Evolutionary conservation across 2,888 invertebrate species (phyloP), one percentile per base, ranked within the genome.

Genomic region (Andrena dorsata): DNA sequence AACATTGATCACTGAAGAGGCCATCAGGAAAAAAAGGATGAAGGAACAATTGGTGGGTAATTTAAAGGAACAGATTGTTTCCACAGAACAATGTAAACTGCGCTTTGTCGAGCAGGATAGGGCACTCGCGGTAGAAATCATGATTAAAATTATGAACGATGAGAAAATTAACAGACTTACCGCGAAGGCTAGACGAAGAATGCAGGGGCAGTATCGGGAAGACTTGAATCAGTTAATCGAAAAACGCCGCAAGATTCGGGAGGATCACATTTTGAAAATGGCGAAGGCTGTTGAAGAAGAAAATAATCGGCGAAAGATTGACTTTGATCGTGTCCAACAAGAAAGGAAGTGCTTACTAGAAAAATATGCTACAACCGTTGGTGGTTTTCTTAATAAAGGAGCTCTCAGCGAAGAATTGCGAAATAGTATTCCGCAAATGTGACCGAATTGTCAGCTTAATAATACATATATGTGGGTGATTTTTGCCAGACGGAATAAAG

Each of bases 221-320:
- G 92, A 93, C 23, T 83, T 93, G 69, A 84, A 85, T 61, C 69
- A 63, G 10, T 53, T 93, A 60, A 90, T 93, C 76, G 84, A 84
- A n/a, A 89, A 91, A 16, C 89, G 92, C 10, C 82, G 77, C 8
- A 83, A 23, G 23, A 84, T 88, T 16, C 88, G 90, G n/a, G 88
- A 88, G 7, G 49, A 82, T 20, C 90, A 90, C 28, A 66, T 91
- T 49, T 69, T 58, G 2, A 82, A 69, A 28, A 80, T 86, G 13
- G 83, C 85, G 53, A 66, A 82, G 58, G 82, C 80, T 5, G 69
- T 82, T 2, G 84, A 89, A 61, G 80, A 79, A 58, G 80, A 86
- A 23, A 82, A 76, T 6, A 73, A 28, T 3, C 61, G 68, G 20
- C 87, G 89, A 8, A 71, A 82, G 35, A 71, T 65, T 6, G 71